Evolutionary conservation across 2,113 vertebrate species (phyloP), one percentile per base, ranked within the genome.

Genomic region (Eonycteris spelaea): DNA sequence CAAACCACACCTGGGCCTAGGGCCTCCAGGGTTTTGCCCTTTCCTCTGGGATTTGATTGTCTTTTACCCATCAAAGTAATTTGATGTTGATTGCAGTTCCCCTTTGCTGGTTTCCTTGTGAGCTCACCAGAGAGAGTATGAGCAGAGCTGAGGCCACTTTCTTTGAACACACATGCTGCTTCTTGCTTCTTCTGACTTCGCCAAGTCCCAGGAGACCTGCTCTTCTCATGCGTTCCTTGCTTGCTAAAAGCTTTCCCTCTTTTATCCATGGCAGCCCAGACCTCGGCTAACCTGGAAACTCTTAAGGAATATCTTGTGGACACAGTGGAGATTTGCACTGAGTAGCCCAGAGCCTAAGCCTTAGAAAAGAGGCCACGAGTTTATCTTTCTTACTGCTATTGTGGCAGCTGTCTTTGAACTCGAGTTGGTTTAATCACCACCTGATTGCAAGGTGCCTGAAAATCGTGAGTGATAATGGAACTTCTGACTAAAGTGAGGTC

Each of bases 121-220:
- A 70, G 22, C 59, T 21, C 26, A 30, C 35, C 33, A 18, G 59
- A 22, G 59, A 19, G 22, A 35, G 21, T 19, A 33, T 19, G 35
- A 75, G 40, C 33, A 43, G 7, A 7, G 11, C 4, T 16, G n/a
- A 30, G 28, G 14, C 40, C 15, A 1, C 30, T 51, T 48, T 18
- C 75, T 5, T 1, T 2, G 4, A 38, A 59, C 9, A 26, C 4
- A 24, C 0, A 4, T 5, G 12, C 38, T 57, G 8, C 21, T 51
- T 22, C 22, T 82, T 77, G 38, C 38, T 43, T 9, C 45, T 74
- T 40, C 88, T 22, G 73, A 19, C 70, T 77, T 48, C 0, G 0
- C 1, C 9, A 30, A 57, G 7, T 45, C 65, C 63, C 53, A 45
- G n/a, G 26, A 61, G 18, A 19, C 63, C 35, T 85, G 24, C 57